Base-by-base conservation (phyloP, 2,113 vertebrate genomes). In the Cercocebus atys region DNA sequence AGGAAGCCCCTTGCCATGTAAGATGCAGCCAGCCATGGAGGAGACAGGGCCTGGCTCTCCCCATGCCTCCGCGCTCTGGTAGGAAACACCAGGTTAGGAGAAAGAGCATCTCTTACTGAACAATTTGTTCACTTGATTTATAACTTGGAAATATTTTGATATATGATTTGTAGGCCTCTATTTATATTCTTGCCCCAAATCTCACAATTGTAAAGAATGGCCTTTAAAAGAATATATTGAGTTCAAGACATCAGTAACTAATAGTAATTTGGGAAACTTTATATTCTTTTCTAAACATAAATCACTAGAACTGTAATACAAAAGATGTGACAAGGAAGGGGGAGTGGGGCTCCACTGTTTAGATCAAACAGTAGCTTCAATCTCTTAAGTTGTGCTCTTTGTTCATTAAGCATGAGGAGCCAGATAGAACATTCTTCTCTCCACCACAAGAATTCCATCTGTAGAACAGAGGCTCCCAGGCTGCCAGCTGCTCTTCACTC, bases 401-500 rank as follows among this genome's bases (percentile, higher is more conserved):
- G 90, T 97, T 96, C 93, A 20, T 82, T 80, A 76, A 90, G 90
- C 3, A 0, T 8, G 40, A 38, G 8, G 30, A 97, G 88, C 90
- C 87, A 82, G 1, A 1, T 30, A 95, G 96, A 70, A 82, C 98
- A 98, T 98, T 99, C 98, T 98, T 98, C 94, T 95, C 97, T 59
- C 97, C 82, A 97, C 98, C 96, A 16, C 98, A 98, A 89, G 98
- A 97, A 99, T 98, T 98, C 98, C 98, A 0, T 5, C 96, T 96
- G 97, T 82, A 96, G 96, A 95, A 96, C 95, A 95, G 93, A 96
- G 98, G 97, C 98, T 97, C 20, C 4, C 93, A 66, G 76, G 79
- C 98, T 95, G 97, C 97, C 99, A 99, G 98, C 99, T 99, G 99
- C 98, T 96, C 79, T 0, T 95, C 90, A 89, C 98, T 98, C 98